Conservation (phyloP, 2,888 invertebrate genomes). For the Mesorhabditis belari region DNA sequence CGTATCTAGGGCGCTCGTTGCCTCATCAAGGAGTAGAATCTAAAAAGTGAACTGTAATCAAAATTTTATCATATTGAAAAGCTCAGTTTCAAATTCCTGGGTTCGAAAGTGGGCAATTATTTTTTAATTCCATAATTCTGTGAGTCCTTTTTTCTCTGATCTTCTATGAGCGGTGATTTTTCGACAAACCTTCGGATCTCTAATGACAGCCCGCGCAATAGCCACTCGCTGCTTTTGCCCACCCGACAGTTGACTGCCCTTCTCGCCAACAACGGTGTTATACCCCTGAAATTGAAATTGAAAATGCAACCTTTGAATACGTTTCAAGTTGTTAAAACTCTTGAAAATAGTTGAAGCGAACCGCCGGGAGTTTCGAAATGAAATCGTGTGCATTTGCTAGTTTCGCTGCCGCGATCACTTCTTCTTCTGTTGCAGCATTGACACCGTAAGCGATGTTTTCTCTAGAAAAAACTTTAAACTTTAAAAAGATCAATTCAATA, state of each 20-base stretch:
- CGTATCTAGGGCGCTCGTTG: conserved; percentile 48
- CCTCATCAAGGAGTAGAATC: conserved; percentile 47
- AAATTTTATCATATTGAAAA: neutral
- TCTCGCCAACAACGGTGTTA: conserved; percentile 53
- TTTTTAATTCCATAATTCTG: too few relatives aligned
- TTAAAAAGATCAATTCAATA: too few relatives aligned
- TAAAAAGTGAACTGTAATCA: conserved; percentile 17
- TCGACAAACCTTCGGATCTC: conserved; percentile 45
- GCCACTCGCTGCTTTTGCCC: conserved; percentile 59
- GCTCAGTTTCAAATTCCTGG: neutral
- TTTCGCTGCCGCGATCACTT: conserved; percentile 38
- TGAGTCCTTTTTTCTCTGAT: too few relatives aligned
- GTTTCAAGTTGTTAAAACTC: neutral
- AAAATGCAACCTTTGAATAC: neutral
- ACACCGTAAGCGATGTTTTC: conserved; percentile 55
- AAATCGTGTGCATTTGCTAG: conserved; percentile 56
- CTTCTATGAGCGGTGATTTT: too few relatives aligned
- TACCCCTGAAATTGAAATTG: conserved; percentile 29
- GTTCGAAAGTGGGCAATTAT: too few relatives aligned
- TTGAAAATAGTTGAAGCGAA: conserved; percentile 2
- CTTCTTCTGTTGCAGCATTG: conserved; percentile 11
- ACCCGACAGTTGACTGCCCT: conserved; percentile 50
- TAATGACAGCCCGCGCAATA: conserved; percentile 53
- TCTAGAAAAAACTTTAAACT: neutral
- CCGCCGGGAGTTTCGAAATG: conserved; percentile 52